Percentiles rank a stretch among this genome's conserved stretches.
These are phyloP conservation scores for Hypomecis atomaria DNA, from an alignment of 2,888 invertebrate species.

Conservation along the genomic window DNA sequence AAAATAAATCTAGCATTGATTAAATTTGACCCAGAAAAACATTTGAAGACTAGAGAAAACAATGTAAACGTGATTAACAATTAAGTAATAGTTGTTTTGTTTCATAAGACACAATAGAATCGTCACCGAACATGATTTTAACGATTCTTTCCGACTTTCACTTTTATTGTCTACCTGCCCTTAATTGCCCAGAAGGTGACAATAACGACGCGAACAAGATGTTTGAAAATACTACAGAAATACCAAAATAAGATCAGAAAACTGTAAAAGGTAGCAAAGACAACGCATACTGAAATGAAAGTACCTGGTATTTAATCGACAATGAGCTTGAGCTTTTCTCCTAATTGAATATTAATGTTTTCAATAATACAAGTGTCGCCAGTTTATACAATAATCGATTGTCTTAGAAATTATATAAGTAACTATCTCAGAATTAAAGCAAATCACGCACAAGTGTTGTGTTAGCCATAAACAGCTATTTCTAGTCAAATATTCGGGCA, in stretches of 20 bases:
- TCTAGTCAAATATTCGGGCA: constrained; percentile 17
- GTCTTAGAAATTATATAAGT: too few relatives aligned
- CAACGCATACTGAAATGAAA: too few relatives aligned
- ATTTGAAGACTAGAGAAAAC: too few relatives aligned
- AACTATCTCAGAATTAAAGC: too few relatives aligned
- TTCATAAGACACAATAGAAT: constrained; percentile 28
- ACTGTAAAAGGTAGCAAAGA: too few relatives aligned
- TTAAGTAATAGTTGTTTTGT: constrained; percentile 6
- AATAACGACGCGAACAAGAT: constrained; percentile 15
- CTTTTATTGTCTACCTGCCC: constrained; percentile 37
- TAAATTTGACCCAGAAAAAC: too few relatives aligned
- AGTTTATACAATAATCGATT: too few relatives aligned
- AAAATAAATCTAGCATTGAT: too few relatives aligned
- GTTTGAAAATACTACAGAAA: not conserved
- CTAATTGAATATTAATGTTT: too few relatives aligned
- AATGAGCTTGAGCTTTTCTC: too few relatives aligned
- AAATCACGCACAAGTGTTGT: not conserved
- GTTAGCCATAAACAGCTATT: constrained; percentile 17
- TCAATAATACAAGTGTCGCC: too few relatives aligned
- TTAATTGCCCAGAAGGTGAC: constrained; percentile 27
- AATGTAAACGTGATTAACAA: not conserved
- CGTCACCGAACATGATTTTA: constrained; percentile 22
- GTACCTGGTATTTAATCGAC: too few relatives aligned
- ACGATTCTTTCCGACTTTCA: constrained; percentile 30
- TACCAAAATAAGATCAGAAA: not conserved